These are phyloP conservation scores for Microcebus jonahi DNA, from an alignment of 2,113 vertebrate species.

Conservation along the genomic window DNA sequence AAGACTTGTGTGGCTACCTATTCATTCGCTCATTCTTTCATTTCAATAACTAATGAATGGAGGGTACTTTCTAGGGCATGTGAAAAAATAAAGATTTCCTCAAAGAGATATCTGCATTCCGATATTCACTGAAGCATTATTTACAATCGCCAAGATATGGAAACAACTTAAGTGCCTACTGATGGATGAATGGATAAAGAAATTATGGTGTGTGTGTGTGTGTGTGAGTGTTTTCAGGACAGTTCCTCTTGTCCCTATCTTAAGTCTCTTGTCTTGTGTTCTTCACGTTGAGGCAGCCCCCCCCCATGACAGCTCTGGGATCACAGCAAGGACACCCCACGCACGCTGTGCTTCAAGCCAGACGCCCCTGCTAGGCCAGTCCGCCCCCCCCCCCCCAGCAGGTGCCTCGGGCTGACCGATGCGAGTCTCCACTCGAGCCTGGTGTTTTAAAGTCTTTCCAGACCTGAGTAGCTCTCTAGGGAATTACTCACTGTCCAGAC, in stretches of 20 bases:
- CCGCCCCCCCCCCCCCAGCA: not conserved
- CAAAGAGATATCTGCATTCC: not conserved
- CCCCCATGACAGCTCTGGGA: no score
- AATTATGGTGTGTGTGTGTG: not conserved
- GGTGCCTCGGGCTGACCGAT: not conserved
- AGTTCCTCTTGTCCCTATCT: not conserved
- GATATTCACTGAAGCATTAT: not conserved
- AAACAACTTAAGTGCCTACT: not conserved
- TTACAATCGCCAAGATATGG: not conserved
- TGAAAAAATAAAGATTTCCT: not conserved
- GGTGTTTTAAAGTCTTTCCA: no score
- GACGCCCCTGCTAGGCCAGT: rapidly evolving
- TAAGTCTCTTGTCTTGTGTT: not conserved
- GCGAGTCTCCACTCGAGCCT: not conserved
- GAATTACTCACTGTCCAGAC: no score
- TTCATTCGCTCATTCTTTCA: not conserved
- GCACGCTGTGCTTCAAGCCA: rapidly evolving
- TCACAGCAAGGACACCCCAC: not conserved
- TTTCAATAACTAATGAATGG: not conserved
- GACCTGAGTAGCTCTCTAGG: rapidly evolving
- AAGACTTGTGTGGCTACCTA: not conserved
- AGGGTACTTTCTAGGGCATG: not conserved
- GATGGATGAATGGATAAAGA: no score
- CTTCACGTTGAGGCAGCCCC: not conserved
- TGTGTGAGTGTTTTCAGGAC: not conserved